These are phyloP conservation scores for Myiozetetes cayanensis DNA, from an alignment of 2,113 vertebrate species.

Conservation along the genomic window DNA sequence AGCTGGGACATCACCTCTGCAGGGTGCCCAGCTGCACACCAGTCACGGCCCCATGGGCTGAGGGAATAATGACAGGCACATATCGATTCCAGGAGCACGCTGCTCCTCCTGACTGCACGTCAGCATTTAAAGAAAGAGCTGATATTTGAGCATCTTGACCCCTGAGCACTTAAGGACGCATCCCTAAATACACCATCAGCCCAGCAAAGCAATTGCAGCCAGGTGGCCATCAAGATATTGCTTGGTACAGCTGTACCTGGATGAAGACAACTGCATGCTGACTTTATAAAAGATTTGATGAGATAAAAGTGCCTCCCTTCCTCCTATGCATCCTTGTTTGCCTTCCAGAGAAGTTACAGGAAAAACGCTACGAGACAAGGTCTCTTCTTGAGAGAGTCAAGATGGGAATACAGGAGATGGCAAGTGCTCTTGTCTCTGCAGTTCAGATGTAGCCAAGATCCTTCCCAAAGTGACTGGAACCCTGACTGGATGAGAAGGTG, in stretches of 20 bases:
- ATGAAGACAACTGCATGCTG: not conserved
- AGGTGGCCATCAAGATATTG: conserved; percentile 35
- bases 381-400: not conserved
- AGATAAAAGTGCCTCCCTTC: not conserved
- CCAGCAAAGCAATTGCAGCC: not conserved
- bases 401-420: not conserved
- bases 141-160: conserved; percentile 37
- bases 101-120: not conserved
- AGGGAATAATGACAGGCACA: not conserved
- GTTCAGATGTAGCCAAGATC: not conserved
- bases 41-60: rapidly evolving
- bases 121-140: conserved; percentile 22
- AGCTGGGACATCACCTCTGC: not conserved
- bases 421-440: not conserved
- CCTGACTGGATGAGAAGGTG: not conserved
- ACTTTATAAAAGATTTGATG: not conserved
- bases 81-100: not conserved
- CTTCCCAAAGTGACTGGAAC: rapidly evolving
- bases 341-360: not conserved
- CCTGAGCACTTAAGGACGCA: not conserved
- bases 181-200: not conserved
- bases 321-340: not conserved
- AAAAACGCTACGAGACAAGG: not conserved
- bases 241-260: not conserved
- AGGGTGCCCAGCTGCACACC: not conserved